Evolutionary conservation across 2,113 vertebrate genomes (phyloP).

Genomic region (Condylura cristata): DNA sequence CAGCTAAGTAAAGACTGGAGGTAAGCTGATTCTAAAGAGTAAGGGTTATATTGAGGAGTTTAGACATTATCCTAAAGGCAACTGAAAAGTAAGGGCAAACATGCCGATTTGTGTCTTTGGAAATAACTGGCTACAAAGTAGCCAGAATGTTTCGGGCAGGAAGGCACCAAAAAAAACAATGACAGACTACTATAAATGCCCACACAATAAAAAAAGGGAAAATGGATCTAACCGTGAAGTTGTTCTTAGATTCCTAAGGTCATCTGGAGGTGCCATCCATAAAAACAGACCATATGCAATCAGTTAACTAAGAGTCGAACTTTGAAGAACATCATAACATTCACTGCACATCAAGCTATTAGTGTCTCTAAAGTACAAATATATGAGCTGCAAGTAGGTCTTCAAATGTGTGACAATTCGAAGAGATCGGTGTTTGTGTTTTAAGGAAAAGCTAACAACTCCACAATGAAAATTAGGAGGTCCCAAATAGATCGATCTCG

Average conservation of each 20-base stretch:
- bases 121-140: background rate
- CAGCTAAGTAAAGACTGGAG: background rate
- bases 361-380: background rate
- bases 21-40: slow-evolving; percentile 23
- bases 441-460: background rate
- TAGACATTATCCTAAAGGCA: slow-evolving; percentile 22
- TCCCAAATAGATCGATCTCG: background rate
- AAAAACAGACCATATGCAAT: background rate
- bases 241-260: background rate
- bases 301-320: background rate
- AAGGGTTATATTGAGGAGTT: background rate
- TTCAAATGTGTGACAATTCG: background rate
- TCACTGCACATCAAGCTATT: background rate
- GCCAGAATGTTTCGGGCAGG: background rate
- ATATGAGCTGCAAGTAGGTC: background rate
- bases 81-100: background rate
- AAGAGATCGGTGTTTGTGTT: background rate
- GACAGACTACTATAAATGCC: background rate
- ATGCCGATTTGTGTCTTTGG: background rate
- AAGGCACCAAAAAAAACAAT: no score
- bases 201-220: background rate
- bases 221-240: background rate
- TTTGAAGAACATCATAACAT: background rate
- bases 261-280: background rate
- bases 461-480: background rate